Evolutionary conservation across 2,888 invertebrate genomes (phyloP).

Genomic region (Acleris cristana): DNA sequence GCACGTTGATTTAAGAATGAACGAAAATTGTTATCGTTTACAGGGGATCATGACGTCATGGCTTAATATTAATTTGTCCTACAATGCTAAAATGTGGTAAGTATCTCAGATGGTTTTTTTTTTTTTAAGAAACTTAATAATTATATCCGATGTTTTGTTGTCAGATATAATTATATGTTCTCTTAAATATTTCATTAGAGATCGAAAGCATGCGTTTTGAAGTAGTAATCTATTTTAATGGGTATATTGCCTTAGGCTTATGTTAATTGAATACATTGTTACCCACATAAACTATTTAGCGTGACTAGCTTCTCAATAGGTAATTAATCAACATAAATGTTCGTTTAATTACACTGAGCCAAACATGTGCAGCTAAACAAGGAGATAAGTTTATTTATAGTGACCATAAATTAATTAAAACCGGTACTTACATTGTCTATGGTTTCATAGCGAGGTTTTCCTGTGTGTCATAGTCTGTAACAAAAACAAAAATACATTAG

Average conservation of each 20-base stretch:
- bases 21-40: neutral
- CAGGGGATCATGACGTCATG: neutral
- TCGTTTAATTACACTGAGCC: slow-evolving; percentile 20
- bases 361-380: slow-evolving; percentile 19
- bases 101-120: neutral
- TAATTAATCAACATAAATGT: slow-evolving; percentile 28
- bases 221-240: neutral
- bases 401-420: slow-evolving; percentile 5
- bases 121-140: too few species aligned
- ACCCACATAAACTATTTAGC: slow-evolving; percentile 3
- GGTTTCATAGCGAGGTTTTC: slow-evolving; percentile 4
- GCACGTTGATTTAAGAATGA: slow-evolving; percentile 31
- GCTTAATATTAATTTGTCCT: neutral
- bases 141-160: too few species aligned
- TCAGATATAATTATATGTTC: too few species aligned
- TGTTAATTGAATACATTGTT: neutral
- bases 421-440: slow-evolving; percentile 24
- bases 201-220: too few species aligned
- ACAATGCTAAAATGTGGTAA: neutral
- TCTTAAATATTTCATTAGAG: too few species aligned
- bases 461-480: slow-evolving; percentile 9
- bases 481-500: slow-evolving; percentile 8
- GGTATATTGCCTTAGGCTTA: neutral
- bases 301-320: slow-evolving; percentile 23
- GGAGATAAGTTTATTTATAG: slow-evolving; percentile 4